Conservation (phyloP, 2,888 invertebrate genomes). For the Panopea generosa region DNA sequence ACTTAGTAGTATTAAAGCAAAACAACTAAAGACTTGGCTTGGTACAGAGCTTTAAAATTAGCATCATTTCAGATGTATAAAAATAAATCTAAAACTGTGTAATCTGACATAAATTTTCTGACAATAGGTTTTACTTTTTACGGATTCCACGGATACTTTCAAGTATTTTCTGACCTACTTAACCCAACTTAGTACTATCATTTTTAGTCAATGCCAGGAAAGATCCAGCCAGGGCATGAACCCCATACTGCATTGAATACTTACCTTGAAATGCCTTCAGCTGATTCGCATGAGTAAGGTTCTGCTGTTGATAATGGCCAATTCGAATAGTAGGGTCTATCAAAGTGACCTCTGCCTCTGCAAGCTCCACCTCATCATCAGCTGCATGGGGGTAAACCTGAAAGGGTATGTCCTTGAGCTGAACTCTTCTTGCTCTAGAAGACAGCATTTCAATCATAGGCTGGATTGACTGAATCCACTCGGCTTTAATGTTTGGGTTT, state of each 20-base stretch:
- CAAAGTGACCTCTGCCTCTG: conserved; percentile 4
- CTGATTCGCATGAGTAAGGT: conserved; percentile 6
- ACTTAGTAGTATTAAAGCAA: too few relatives aligned
- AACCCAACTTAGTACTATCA: too few relatives aligned
- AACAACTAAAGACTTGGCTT: too few relatives aligned
- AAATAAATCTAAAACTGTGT: too few relatives aligned
- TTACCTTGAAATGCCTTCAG: conserved; percentile 4
- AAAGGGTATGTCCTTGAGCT: conserved; percentile 22
- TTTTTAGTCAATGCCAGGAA: too few relatives aligned
- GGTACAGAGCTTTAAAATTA: too few relatives aligned
- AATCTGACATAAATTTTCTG: too few relatives aligned
- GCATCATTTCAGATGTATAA: too few relatives aligned
- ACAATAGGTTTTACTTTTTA: too few relatives aligned
- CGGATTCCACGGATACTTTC: too few relatives aligned
- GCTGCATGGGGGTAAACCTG: not conserved
- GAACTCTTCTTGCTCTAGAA: conserved; percentile 25
- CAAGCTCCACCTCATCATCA: conserved; percentile 9
- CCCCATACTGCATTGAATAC: conserved; percentile 12
- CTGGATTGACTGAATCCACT: conserved; percentile 30
- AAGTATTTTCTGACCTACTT: too few relatives aligned
- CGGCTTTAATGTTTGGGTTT: conserved; percentile 15
- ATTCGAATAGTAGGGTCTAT: conserved; percentile 12
- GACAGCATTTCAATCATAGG: conserved; percentile 9
- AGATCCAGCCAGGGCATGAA: too few relatives aligned
- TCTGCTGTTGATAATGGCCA: conserved; percentile 18